Evolutionary conservation across 2,888 invertebrate species (phyloP).

Genomic region (Tolmerus cingulatus): DNA sequence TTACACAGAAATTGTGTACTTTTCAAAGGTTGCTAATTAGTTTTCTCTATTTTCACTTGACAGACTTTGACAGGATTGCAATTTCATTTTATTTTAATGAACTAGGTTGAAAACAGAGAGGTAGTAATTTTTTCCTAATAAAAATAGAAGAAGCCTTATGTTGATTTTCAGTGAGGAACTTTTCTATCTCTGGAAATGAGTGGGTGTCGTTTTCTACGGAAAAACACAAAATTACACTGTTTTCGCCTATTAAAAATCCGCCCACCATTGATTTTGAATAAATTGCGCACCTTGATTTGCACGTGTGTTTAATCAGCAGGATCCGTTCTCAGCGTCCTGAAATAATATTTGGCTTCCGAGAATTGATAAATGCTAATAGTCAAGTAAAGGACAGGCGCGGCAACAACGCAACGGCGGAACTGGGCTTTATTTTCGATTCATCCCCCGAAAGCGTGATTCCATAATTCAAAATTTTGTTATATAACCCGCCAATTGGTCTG

Average conservation of each 20-base stretch:
- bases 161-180: not conserved
- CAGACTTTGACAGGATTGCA: not conserved
- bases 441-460: not conserved
- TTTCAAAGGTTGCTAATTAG: not conserved
- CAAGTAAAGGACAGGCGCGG: not conserved
- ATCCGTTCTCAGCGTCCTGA: not conserved
- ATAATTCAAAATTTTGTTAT: not conserved
- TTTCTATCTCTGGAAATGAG: not conserved
- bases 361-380: not conserved
- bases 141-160: not conserved
- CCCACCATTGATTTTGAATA: not conserved
- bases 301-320: not conserved
- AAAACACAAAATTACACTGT: not conserved
- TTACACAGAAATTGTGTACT: not conserved
- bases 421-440: not conserved
- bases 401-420: not conserved
- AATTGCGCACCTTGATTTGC: not conserved
- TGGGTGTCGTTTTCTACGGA: not conserved
- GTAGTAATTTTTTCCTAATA: not conserved
- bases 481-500: not conserved
- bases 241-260: not conserved
- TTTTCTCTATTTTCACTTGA: not conserved
- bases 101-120: not conserved
- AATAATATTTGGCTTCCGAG: not conserved
- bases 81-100: not conserved